These are phyloP conservation scores for Calliphora vomitoria DNA, from an alignment of 2,888 invertebrate species.

Conservation along the genomic window DNA sequence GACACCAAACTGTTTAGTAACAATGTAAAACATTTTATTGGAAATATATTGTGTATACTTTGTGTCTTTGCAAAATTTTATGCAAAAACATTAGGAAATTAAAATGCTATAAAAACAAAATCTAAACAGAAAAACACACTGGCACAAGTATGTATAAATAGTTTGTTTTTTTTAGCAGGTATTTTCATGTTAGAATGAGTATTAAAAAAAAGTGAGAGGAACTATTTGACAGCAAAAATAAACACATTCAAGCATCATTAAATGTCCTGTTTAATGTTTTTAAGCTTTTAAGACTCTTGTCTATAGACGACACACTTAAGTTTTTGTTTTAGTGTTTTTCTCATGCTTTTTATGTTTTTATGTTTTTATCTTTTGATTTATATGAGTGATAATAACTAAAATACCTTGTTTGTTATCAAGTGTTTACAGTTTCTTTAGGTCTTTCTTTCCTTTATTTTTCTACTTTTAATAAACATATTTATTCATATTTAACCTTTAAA, in stretches of 20 bases:
- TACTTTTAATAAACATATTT: background rate
- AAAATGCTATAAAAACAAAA: background rate
- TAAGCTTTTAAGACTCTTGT: constrained; percentile 48
- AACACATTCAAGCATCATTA: background rate
- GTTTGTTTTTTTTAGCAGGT: background rate
- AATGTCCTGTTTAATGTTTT: constrained; percentile 27
- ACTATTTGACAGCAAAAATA: background rate
- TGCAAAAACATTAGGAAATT: constrained; percentile 4
- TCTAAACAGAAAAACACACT: background rate
- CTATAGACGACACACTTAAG: constrained; percentile 39
- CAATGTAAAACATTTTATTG: background rate
- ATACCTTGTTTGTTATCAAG: constrained; percentile 25
- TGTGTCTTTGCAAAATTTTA: too few relatives aligned
- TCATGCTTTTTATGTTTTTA: background rate
- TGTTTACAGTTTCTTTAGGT: constrained; percentile 13
- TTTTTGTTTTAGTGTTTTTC: background rate
- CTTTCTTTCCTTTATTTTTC: background rate
- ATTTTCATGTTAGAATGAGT: background rate
- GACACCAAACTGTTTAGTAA: background rate
- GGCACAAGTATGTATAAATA: background rate
- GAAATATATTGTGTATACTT: background rate
- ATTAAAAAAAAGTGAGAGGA: background rate
- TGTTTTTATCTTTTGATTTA: background rate
- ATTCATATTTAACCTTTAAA: background rate
- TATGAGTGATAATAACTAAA: constrained; percentile 2